Conservation (phyloP, 2,888 invertebrate species). For the Ennomos fuscantarius region DNA sequence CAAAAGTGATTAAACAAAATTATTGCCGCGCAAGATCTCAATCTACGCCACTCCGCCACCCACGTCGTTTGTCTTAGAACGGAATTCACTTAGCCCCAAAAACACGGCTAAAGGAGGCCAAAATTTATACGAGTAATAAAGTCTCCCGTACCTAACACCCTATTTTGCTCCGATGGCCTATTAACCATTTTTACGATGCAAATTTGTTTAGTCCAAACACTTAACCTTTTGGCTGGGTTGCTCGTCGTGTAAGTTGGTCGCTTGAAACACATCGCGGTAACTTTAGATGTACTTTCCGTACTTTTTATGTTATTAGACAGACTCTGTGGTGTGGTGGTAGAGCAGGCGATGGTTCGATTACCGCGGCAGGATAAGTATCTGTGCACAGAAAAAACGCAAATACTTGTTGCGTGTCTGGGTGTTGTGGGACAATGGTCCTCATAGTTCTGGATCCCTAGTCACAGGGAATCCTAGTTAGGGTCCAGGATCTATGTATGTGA, state of each 20-base stretch:
- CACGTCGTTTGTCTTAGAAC: constrained; percentile 22
- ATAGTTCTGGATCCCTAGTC: too few species aligned
- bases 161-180: constrained; percentile 49
- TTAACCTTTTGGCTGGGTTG: constrained; percentile 41
- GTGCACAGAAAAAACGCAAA: too few species aligned
- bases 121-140: constrained; percentile 55
- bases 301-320: too few species aligned
- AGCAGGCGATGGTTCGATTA: too few species aligned
- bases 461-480: too few species aligned
- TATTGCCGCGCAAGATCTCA: background rate
- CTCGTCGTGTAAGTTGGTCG: constrained; percentile 9
- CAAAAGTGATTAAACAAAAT: background rate
- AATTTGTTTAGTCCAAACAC: constrained; percentile 57
- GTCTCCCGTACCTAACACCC: constrained; percentile 45
- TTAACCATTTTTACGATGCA: constrained; percentile 59
- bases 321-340: too few species aligned
- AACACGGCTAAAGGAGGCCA: constrained; percentile 36
- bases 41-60: constrained; percentile 8
- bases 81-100: constrained; percentile 36
- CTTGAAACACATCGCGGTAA: constrained; percentile 9
- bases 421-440: too few species aligned
- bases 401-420: too few species aligned
- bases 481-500: too few species aligned
- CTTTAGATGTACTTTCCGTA: too few species aligned
- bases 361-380: too few species aligned